These are phyloP conservation scores for Clivina fossor DNA, from an alignment of 2,888 invertebrate genomes.

Conservation along the genomic window DNA sequence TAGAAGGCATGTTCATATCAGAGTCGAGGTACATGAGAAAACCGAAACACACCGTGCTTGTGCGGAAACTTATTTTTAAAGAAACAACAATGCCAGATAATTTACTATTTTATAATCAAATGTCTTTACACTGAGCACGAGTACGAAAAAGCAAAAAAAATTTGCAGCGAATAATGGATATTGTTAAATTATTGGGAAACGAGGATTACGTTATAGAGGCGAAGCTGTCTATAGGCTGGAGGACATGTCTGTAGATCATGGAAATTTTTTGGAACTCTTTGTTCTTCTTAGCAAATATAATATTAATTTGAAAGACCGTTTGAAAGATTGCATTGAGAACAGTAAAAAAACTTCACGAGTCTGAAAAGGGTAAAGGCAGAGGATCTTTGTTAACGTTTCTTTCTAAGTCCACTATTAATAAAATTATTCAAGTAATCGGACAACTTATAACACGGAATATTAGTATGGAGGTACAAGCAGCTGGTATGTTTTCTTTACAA, in stretches of 20 bases:
- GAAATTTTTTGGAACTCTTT: constrained; percentile 14
- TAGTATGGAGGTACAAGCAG: neutral
- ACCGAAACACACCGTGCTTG: too few relatives aligned
- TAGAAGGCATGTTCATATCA: too few relatives aligned
- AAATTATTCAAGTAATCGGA: neutral
- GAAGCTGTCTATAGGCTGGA: neutral
- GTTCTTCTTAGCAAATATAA: constrained; percentile 4
- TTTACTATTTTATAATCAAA: too few relatives aligned
- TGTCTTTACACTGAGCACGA: too few relatives aligned
- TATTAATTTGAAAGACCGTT: neutral
- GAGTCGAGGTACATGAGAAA: too few relatives aligned
- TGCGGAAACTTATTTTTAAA: too few relatives aligned
- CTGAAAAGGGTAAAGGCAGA: neutral
- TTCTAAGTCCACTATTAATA: constrained; percentile 9
- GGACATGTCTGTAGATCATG: constrained; percentile 5
- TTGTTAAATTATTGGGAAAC: constrained; percentile 11
- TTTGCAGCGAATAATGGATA: too few relatives aligned
- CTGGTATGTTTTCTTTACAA: constrained; percentile 8
- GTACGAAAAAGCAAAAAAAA: too few relatives aligned
- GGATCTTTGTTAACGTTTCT: constrained; percentile 6
- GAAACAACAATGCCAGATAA: too few relatives aligned
- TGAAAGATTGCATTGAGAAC: neutral
- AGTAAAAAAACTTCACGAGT: neutral
- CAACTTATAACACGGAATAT: neutral
- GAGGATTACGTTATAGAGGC: neutral